Conservation (phyloP, 2,888 invertebrate genomes). For the Helleia helle region DNA sequence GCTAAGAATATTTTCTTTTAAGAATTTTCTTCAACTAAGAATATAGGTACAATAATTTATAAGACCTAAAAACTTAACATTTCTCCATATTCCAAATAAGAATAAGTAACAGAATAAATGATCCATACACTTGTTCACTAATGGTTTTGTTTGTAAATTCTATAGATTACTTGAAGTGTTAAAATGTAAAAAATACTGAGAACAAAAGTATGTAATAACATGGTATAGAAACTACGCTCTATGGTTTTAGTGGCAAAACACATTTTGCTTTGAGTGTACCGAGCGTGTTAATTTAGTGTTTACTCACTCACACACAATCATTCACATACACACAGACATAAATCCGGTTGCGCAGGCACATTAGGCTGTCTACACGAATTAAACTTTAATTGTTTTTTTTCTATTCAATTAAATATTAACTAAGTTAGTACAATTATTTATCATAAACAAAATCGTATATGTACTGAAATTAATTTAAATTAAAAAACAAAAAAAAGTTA, state of each 20-base stretch:
- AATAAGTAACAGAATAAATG: conserved; percentile 3
- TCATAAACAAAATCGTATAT: too few species aligned
- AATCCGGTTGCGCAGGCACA: not conserved
- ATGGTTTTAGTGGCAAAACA: not conserved
- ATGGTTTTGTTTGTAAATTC: conserved; percentile 1
- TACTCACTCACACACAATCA: conserved; percentile 1
- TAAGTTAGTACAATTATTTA: too few species aligned
- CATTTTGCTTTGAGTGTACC: not conserved
- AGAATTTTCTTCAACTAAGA: too few species aligned
- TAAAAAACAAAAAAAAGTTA: not conserved
- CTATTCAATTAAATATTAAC: too few species aligned
- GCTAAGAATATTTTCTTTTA: too few species aligned
- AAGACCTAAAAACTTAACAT: too few species aligned
- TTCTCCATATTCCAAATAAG: too few species aligned
- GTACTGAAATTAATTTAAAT: too few species aligned
- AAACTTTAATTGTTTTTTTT: too few species aligned
- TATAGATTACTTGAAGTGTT: conserved; percentile 1
- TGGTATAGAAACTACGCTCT: not conserved
- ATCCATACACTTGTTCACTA: not conserved
- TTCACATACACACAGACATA: too few species aligned
- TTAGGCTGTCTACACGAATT: conserved; percentile 28
- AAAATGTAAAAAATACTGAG: not conserved
- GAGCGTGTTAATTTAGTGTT: not conserved
- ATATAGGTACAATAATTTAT: too few species aligned
- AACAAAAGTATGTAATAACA: not conserved